Percentiles rank a stretch among this genome's conserved stretches.
phyloP scores from a whole-genome alignment of 2,888 invertebrate genomes.

The Stenoptilia bipunctidactyla region DNA sequence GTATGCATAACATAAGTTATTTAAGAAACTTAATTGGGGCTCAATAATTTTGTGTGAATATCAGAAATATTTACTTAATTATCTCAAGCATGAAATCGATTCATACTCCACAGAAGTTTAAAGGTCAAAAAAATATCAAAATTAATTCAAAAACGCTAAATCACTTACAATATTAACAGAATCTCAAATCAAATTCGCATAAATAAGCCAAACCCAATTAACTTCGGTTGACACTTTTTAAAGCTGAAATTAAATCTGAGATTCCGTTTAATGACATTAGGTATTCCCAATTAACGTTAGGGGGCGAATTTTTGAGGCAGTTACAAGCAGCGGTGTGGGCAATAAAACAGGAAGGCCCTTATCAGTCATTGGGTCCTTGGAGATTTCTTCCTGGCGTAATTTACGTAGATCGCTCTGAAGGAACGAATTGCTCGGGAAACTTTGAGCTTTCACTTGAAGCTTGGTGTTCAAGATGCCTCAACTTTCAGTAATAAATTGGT shows the following conservation, averaged over 20 bases:
- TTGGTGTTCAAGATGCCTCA: constrained; percentile 58
- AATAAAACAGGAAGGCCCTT: constrained; percentile 66
- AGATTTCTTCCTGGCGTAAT: constrained; percentile 70
- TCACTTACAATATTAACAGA: too few relatives aligned
- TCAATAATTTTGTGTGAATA: too few relatives aligned
- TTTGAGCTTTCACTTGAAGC: constrained; percentile 66
- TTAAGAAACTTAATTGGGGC: too few relatives aligned
- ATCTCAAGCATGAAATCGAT: too few relatives aligned
- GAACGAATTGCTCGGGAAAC: constrained; percentile 68
- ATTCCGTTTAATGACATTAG: constrained; percentile 55
- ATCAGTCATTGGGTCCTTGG: constrained; percentile 68
- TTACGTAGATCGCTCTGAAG: constrained; percentile 67
- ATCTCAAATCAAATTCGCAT: too few relatives aligned
- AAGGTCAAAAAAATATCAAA: constrained; percentile 10
- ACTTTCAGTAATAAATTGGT: constrained; percentile 59
- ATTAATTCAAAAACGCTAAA: too few relatives aligned
- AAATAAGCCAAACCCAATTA: constrained; percentile 6
- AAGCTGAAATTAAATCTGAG: constrained; percentile 43
- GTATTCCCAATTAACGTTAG: constrained; percentile 59
- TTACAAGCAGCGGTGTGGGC: constrained; percentile 41
- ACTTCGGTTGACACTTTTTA: constrained; percentile 24
- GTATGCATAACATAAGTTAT: too few relatives aligned
- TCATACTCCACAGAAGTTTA: neutral
- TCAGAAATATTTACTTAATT: too few relatives aligned
- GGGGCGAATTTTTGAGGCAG: constrained; percentile 54